Evolutionary conservation across 2,113 vertebrate genomes (phyloP).

Genomic region (Proteles cristata): DNA sequence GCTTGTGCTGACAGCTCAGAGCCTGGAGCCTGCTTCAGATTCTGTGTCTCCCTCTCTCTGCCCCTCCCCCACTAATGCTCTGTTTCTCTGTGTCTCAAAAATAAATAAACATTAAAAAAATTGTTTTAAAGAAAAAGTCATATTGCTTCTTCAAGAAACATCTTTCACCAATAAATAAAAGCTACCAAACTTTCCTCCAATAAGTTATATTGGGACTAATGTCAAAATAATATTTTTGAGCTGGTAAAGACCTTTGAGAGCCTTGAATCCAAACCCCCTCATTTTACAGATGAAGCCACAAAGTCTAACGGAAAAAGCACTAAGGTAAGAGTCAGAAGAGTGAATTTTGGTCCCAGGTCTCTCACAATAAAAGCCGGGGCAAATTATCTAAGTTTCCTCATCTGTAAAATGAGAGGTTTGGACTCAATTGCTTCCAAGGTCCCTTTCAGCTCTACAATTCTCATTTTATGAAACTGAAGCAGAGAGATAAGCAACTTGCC

Average conservation of each 20-base stretch:
- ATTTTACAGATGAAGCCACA: neutral
- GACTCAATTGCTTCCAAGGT: neutral
- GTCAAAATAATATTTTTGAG: neutral
- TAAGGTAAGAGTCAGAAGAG: slow-evolving; percentile 21
- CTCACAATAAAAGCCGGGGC: neutral
- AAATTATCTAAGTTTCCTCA: slow-evolving; percentile 55
- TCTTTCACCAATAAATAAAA: slow-evolving; percentile 35
- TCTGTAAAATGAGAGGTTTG: slow-evolving; percentile 41
- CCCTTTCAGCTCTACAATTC: neutral
- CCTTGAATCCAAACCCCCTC: neutral
- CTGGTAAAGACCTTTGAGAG: neutral
- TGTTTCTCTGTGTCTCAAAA: no score
- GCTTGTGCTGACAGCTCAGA: no score
- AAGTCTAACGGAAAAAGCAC: neutral
- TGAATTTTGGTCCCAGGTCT: slow-evolving; percentile 36
- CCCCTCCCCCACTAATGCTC: no score
- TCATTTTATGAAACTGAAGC: slow-evolving; percentile 62
- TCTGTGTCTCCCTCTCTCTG: no score
- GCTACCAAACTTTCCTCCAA: neutral
- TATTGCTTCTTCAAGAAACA: slow-evolving; percentile 2
- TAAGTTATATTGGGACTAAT: neutral
- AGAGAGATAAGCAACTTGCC: slow-evolving; percentile 36
- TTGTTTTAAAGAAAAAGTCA: neutral
- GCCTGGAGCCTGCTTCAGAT: no score
- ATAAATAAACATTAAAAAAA: no score